Base-by-base conservation (phyloP, 2,113 vertebrate species). In the Salminus brasiliensis region DNA sequence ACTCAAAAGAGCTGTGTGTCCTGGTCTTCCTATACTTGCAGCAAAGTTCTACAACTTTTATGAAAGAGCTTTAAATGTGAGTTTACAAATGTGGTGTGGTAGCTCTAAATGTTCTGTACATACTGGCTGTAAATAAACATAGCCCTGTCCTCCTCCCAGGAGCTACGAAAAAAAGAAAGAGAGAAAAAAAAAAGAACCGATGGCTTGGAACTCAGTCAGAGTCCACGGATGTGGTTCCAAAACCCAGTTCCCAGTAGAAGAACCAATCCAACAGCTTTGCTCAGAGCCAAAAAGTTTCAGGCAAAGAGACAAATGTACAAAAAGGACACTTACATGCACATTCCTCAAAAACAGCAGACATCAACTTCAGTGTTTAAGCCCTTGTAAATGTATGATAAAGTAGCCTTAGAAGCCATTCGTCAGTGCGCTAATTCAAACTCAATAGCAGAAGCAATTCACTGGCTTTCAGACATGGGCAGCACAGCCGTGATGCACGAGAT, bases 401-500 rank as follows among this genome's bases (percentile, higher is more conserved):
- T 16, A 39, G n/a, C 12, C 21, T 63, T 43, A 49, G 60, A 49
- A 41, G 65, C 23, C 12, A 71, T 68, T 83, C 25, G 27, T 76
- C 52, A 71, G 27, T 6, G 43, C 23, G 29, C 52, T 63, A 72
- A 66, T 67, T 66, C 32, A 73, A 74, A 67, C 47, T 60, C 41
- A 45, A 53, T 21, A 59, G 47, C 23, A 71, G 47, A 72, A 67
- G 39, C 49, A 60, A 23, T 25, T 67, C 45, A 18, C 9, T 57
- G 27, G 39, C 39, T 41, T 23, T 71, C 67, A 65, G 49, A 72
- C 27, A 52, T 18, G 5, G 65, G 27, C 39, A 32, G 74, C 6
- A 34, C n/a, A 47, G 32, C n/a, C n/a, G 41, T 81, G 71, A 75
- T 75, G 13, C 41, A 60, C 63, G 62, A 63, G 41, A 25, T 29